A percentile compares a stretch with the other conserved stretches of the same genome.
These are phyloP conservation scores for Spea hammondii DNA, from an alignment of 2,797 vertebrate species.

Conservation along the genomic window DNA sequence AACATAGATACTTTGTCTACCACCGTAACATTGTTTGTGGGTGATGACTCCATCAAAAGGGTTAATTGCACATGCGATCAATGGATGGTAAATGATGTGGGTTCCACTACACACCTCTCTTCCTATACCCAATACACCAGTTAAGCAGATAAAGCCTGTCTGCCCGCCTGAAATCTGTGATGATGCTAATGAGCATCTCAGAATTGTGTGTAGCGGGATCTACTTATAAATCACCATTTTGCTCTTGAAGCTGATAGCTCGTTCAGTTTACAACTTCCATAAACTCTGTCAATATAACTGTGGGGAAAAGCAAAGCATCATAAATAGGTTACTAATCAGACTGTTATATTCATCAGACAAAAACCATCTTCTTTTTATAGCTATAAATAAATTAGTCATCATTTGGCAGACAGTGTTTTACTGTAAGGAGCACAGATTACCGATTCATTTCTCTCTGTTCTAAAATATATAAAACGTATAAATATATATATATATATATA, in stretches of 20 bases:
- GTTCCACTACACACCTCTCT: constrained; percentile 38
- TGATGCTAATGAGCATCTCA: constrained; percentile 57
- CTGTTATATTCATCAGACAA: constrained; percentile 61
- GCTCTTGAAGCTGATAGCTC: constrained; percentile 65
- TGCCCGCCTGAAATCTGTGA: constrained; percentile 55
- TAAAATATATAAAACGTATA: too few species aligned
- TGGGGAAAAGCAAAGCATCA: constrained; percentile 62
- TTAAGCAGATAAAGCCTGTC: constrained; percentile 48
- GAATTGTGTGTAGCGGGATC: constrained; percentile 57
- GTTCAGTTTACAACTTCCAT: constrained; percentile 69
- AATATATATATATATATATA: too few species aligned
- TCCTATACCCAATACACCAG: constrained; percentile 41
- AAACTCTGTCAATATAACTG: constrained; percentile 74
- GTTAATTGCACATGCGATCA: constrained; percentile 35
- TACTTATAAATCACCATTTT: constrained; percentile 70
- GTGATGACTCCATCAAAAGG: not conserved
- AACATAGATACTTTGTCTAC: too few species aligned
- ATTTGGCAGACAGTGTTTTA: constrained; percentile 36
- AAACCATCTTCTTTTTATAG: constrained; percentile 56
- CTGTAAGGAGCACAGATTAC: not conserved
- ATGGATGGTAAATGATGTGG: constrained; percentile 38
- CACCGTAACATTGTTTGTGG: too few species aligned
- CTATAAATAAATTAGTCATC: constrained; percentile 58
- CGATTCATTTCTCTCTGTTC: too few species aligned
- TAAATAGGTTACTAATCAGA: constrained; percentile 58